Base-by-base conservation (phyloP, 2,888 invertebrate species). In the Axea sp. region DNA sequence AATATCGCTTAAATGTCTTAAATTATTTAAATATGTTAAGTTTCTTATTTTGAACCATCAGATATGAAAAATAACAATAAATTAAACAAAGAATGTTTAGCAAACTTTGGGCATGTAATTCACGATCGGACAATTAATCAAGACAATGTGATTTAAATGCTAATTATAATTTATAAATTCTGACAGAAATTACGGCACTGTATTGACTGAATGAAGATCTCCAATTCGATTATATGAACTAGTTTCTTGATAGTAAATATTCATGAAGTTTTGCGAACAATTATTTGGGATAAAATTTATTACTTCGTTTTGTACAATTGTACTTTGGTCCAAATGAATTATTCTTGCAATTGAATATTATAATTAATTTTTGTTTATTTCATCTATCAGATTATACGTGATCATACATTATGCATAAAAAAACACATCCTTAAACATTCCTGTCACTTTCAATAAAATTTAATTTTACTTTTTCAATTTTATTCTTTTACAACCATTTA, bases 1-100 rank as follows among this genome's bases (percentile, higher is more conserved):
- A n/a, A n/a, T n/a, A n/a, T 45, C 22, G 28, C 22, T 14, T 28
- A 8, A 12, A 12, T 28, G 24, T 26, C 19, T 41, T 3, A 12
- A 41, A 7, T 57, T 41, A n/a, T 11, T 45, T 35, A 35, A 37
- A 19, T 47, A 47, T 30, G 37, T 30, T 8, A 45, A 43, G 17
- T n/a, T n/a, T n/a, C n/a, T n/a, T n/a, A n/a, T n/a, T n/a, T n/a
- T n/a, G n/a, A n/a, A n/a, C n/a, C n/a, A n/a, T n/a, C n/a, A n/a
- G n/a, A n/a, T 33, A 19, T 19, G 2, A 19, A 19, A 19, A 19
- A 19, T 19, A 19, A 19, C 19, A 19, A 3, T 19, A 3, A 12
- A 43, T n/a, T n/a, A n/a, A n/a, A n/a, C n/a, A 9, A 33, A 35
- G 28, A 12, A 35, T 45, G 26, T 41, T 41, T 24, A 19, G 11